Evolutionary conservation across 2,888 invertebrate genomes (phyloP).

Genomic region (Unio delphinus): DNA sequence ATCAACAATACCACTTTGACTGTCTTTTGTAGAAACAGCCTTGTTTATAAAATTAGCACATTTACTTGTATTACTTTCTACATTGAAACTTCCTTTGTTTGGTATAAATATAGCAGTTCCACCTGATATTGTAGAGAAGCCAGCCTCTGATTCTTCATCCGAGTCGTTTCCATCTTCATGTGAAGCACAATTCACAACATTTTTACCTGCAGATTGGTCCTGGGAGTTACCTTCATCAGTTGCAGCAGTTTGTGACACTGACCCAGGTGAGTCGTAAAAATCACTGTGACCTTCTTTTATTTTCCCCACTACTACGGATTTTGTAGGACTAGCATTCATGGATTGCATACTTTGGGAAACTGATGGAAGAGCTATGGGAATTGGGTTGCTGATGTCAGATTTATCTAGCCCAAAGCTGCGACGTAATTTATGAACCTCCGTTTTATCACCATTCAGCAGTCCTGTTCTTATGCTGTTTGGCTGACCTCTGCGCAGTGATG

Average conservation of each 20-base stretch:
- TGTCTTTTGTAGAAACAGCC: not conserved
- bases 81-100: not conserved
- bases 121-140: slow-evolving; percentile 45
- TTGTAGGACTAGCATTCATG: no score
- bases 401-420: slow-evolving; percentile 54
- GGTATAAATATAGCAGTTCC: slow-evolving; percentile 40
- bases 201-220: no score
- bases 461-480: slow-evolving; percentile 63
- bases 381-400: slow-evolving; percentile 45
- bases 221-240: not conserved
- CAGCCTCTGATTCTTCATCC: slow-evolving; percentile 32
- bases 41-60: no score
- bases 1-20: not conserved
- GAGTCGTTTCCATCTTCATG: slow-evolving; percentile 17
- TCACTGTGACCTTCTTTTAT: not conserved
- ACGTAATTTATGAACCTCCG: slow-evolving; percentile 43
- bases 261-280: slow-evolving; percentile 15
- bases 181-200: not conserved
- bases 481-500: slow-evolving; percentile 47
- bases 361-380: slow-evolving; percentile 38
- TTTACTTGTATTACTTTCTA: no score
- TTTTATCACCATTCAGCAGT: slow-evolving; percentile 46
- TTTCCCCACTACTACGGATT: no score
- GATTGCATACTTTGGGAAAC: not conserved
- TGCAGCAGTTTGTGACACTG: slow-evolving; percentile 7